Evolutionary conservation across 2,888 invertebrate genomes (phyloP).

Genomic region (Anthrax anthrax): DNA sequence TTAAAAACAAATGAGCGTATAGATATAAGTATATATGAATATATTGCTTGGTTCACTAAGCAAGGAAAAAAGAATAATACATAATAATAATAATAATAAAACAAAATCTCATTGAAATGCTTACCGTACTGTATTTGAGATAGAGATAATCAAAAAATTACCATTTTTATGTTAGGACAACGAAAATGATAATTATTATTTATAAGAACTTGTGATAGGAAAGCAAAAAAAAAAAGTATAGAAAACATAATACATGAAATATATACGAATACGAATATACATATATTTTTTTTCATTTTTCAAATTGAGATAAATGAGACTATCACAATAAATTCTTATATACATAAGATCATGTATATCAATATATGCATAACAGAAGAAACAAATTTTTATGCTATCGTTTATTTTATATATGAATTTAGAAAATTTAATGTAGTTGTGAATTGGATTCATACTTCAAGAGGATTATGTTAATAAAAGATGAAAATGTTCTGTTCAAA

Average conservation of each 20-base stretch:
- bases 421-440: neutral
- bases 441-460: neutral
- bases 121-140: too few relatives aligned
- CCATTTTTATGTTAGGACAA: conserved; percentile 5
- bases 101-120: neutral
- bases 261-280: too few relatives aligned
- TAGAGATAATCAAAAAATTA: conserved; percentile 7
- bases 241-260: neutral
- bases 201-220: conserved; percentile 7
- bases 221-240: conserved; percentile 2
- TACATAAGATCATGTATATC: too few relatives aligned
- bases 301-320: too few relatives aligned
- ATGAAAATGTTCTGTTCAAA: neutral
- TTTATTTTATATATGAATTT: neutral
- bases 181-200: conserved; percentile 7
- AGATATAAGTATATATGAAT: neutral
- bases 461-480: neutral
- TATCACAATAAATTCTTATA: too few relatives aligned
- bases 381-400: too few relatives aligned
- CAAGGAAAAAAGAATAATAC: neutral
- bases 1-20: neutral
- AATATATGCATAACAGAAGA: too few relatives aligned
- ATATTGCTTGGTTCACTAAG: neutral
- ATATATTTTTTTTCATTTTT: too few relatives aligned
- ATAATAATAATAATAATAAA: neutral